A percentile compares a stretch with the other conserved stretches of the same genome.
Conservation (phyloP, 2,888 invertebrate species). For the Dendrolimus pini region DNA sequence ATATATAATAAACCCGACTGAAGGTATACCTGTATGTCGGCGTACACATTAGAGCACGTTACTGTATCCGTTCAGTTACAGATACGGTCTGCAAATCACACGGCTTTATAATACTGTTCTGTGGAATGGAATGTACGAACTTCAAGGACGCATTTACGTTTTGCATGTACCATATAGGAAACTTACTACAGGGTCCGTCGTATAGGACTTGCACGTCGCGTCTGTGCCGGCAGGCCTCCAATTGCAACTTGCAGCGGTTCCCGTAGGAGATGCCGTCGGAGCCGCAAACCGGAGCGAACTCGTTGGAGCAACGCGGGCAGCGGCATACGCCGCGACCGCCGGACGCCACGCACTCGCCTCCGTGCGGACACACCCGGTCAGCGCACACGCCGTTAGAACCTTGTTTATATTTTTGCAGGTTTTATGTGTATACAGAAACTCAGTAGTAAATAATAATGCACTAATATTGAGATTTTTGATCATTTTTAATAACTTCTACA, state of each 20-base stretch:
- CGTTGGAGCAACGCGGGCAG: constrained; percentile 89
- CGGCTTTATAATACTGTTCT: no score
- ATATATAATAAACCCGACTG: no score
- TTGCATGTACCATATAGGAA: neutral
- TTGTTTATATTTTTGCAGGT: constrained; percentile 21
- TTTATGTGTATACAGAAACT: no score
- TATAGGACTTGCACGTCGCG: constrained; percentile 86
- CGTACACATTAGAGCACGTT: no score
- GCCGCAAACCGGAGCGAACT: constrained; percentile 91
- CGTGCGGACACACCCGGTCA: constrained; percentile 84
- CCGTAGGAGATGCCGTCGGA: constrained; percentile 89
- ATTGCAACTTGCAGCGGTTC: constrained; percentile 88
- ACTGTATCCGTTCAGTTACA: no score
- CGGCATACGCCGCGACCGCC: constrained; percentile 87
- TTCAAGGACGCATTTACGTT: no score
- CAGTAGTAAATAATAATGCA: no score
- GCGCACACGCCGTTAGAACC: constrained; percentile 82
- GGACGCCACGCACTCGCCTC: constrained; percentile 80
- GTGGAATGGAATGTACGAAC: no score
- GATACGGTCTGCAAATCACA: no score
- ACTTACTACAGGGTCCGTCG: constrained; percentile 91
- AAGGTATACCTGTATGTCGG: no score
- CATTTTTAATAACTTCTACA: no score
- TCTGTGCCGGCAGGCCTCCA: constrained; percentile 86
- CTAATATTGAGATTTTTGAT: no score